Evolutionary conservation across 2,797 vertebrate species (phyloP).

Genomic region (Eulemur coronatus): DNA sequence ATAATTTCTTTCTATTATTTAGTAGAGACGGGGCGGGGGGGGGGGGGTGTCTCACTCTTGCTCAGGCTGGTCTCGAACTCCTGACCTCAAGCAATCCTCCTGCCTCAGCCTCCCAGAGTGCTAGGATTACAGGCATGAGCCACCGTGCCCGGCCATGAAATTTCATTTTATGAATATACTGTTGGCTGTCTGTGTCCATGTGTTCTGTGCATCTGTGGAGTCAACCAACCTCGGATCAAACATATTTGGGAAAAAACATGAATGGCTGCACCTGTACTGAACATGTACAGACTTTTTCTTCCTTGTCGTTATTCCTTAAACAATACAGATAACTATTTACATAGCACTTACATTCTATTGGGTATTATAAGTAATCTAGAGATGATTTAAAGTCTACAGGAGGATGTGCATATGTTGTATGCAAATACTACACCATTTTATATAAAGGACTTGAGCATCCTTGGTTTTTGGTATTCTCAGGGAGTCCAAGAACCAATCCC

Average conservation of each 20-base stretch:
- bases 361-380: background rate
- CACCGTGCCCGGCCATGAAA: background rate
- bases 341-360: background rate
- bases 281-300: background rate
- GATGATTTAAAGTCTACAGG: background rate
- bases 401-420: background rate
- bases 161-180: background rate
- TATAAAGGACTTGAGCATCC: background rate
- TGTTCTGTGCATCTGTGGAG: background rate
- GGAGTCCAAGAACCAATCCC: background rate
- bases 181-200: background rate
- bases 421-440: background rate
- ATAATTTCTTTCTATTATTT: too few relatives aligned
- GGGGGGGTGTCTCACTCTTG: too few relatives aligned
- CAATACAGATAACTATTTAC: background rate
- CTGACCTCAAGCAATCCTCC: too few relatives aligned
- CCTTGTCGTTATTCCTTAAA: background rate
- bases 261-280: background rate
- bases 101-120: too few relatives aligned
- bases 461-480: background rate
- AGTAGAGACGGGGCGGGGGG: too few relatives aligned
- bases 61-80: too few relatives aligned
- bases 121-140: too few relatives aligned
- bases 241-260: background rate
- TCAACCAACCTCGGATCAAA: background rate